Percentiles rank a stretch among this genome's conserved stretches.
Evolutionary conservation across 2,797 vertebrate species (phyloP).

Genomic region (Threskiornis aethiopicus): DNA sequence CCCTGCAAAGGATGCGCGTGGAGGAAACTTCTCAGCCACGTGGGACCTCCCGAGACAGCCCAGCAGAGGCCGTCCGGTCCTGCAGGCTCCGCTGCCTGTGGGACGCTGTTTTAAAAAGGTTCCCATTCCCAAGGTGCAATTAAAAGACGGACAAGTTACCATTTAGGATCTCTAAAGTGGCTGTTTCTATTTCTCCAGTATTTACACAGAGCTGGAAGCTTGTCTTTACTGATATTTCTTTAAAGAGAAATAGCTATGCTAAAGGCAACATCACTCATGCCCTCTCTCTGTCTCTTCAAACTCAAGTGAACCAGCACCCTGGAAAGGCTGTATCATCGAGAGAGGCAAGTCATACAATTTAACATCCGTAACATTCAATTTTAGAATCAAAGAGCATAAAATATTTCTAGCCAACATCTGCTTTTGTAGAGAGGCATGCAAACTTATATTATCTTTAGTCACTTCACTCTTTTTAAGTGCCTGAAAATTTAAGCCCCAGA

Average conservation of each 20-base stretch:
- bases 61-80: not conserved
- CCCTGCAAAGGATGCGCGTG: not conserved
- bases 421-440: not conserved
- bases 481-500: constrained; percentile 1
- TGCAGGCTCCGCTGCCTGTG: accelerated
- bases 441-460: not conserved
- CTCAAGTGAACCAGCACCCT: not conserved
- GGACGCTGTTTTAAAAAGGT: not conserved
- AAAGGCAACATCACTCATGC: not conserved
- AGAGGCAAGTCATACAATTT: not conserved
- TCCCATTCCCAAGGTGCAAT: not conserved
- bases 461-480: not conserved
- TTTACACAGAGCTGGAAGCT: not conserved
- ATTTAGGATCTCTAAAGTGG: not conserved
- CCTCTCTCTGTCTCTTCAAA: not conserved
- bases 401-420: not conserved
- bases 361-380: not conserved
- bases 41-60: not conserved
- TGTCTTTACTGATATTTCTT: not conserved
- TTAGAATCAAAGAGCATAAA: constrained; percentile 6
- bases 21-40: not conserved
- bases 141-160: not conserved
- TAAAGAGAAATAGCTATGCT: not conserved
- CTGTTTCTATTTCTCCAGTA: not conserved
- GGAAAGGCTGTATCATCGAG: not conserved